Conservation (phyloP, 2,797 vertebrate species). For the Tokudaia muenninki region DNA sequence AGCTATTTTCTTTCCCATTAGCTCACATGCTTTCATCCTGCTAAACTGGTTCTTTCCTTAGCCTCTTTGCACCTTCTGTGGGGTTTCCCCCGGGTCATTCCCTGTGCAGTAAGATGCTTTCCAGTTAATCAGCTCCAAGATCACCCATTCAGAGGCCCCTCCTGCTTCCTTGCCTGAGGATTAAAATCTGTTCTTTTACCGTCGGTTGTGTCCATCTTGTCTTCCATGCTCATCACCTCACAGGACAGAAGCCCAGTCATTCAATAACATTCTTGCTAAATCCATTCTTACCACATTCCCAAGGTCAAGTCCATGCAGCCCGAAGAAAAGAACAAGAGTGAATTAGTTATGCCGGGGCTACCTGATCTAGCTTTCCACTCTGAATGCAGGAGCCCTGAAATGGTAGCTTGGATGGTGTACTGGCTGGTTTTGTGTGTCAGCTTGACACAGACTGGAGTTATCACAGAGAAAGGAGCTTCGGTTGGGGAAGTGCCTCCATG, state of each 20-base stretch:
- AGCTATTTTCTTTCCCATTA: background rate
- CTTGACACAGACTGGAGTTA: too few species aligned
- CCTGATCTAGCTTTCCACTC: background rate
- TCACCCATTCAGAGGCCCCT: background rate
- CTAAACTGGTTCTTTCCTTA: background rate
- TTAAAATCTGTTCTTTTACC: slow-evolving; percentile 34
- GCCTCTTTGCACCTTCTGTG: background rate
- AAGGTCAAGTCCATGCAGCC: background rate
- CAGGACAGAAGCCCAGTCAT: background rate
- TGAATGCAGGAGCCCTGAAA: background rate
- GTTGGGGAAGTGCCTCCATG: too few species aligned
- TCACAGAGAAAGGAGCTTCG: too few species aligned
- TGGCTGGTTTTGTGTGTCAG: too few species aligned
- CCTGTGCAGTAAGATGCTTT: background rate
- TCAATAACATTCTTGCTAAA: background rate
- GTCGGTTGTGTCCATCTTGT: background rate
- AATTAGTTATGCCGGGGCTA: background rate
- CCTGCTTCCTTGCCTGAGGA: background rate
- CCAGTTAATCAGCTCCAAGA: background rate
- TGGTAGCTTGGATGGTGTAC: background rate
- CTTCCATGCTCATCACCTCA: background rate
- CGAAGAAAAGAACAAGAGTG: background rate
- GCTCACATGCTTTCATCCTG: background rate
- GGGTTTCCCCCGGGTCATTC: background rate
- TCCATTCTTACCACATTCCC: background rate